phyloP scores from a whole-genome alignment of 2,888 invertebrate genomes.

The Melikaiella ostensackeni region DNA sequence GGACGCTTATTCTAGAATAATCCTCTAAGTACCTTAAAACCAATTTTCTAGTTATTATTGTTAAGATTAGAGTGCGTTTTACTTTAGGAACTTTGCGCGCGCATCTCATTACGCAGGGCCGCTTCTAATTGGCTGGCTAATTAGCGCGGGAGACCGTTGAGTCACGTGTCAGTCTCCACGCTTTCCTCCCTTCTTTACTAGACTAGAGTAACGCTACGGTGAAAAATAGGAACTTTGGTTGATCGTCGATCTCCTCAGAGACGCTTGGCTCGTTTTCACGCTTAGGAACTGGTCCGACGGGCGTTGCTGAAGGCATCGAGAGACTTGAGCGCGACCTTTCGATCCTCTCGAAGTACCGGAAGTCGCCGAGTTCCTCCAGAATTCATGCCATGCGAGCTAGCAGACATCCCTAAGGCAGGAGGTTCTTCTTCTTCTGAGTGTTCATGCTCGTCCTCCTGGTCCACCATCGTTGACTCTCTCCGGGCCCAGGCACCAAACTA shows the following conservation, averaged over 20 bases:
- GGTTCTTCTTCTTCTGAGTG: slow-evolving; percentile 26
- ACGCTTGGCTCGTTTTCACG: slow-evolving; percentile 45
- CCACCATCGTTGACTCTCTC: slow-evolving; percentile 24
- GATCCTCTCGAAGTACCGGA: slow-evolving; percentile 40
- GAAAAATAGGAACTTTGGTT: slow-evolving; percentile 77
- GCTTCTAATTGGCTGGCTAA: slow-evolving; percentile 76
- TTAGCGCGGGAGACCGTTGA: slow-evolving; percentile 72
- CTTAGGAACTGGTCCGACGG: slow-evolving; percentile 46
- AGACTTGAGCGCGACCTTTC: slow-evolving; percentile 38
- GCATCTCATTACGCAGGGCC: slow-evolving; percentile 75
- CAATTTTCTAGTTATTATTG: slow-evolving; percentile 13
- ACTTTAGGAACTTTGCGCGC: slow-evolving; percentile 77
- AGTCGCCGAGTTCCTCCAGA: slow-evolving; percentile 39
- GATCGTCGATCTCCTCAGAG: slow-evolving; percentile 61
- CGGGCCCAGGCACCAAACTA: not conserved
- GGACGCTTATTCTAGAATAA: slow-evolving; percentile 10
- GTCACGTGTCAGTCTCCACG: slow-evolving; percentile 60
- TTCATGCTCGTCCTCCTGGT: slow-evolving; percentile 39
- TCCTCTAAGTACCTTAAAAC: slow-evolving; percentile 8
- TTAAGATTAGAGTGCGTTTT: slow-evolving; percentile 49
- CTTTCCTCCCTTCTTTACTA: slow-evolving; percentile 47
- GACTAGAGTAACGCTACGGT: slow-evolving; percentile 58
- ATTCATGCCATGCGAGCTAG: slow-evolving; percentile 4
- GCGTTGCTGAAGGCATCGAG: slow-evolving; percentile 37
- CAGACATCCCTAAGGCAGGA: slow-evolving; percentile 18